Evolutionary conservation across 37 sponge, comb jelly and placozoan species (phyloP).

Genomic region (Dysidea cf. avara): DNA sequence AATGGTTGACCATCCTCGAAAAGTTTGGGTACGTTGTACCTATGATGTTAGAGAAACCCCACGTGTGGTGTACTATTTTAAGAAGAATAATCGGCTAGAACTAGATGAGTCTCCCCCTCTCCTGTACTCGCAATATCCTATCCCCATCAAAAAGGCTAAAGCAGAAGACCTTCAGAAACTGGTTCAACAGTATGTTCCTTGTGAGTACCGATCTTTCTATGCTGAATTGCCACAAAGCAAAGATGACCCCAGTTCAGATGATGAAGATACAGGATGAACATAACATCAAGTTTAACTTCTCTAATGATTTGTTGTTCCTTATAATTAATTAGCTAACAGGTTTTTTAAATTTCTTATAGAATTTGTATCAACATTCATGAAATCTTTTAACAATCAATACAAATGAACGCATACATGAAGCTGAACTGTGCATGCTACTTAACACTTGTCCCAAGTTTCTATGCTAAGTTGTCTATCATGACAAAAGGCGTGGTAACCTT

Average conservation of each 20-base stretch:
- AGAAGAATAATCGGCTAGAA: background rate
- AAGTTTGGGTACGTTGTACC: constrained; percentile 19
- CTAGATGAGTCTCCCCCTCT: background rate
- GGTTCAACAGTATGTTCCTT: constrained; percentile 7
- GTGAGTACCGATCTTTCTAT: constrained; percentile 40
- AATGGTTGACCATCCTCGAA: constrained; percentile 4
- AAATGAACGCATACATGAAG: background rate
- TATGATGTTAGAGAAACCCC: constrained; percentile 3
- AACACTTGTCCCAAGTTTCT: background rate
- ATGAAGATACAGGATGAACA: background rate
- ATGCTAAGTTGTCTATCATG: constrained; percentile 15
- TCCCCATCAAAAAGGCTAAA: constrained; percentile 13
- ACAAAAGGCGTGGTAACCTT: constrained; percentile 14
- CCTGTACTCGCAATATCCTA: constrained; percentile 10
- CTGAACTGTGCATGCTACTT: background rate
- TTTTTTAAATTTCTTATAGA: no score
- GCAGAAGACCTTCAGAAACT: constrained; percentile 11
- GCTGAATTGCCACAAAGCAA: constrained; percentile 16
- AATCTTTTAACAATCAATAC: background rate
- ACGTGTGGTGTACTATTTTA: background rate
- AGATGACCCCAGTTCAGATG: constrained; percentile 18
- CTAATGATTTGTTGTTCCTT: background rate
- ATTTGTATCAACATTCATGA: no score
- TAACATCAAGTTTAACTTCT: background rate
- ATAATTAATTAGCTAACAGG: no score